phyloP scores from a whole-genome alignment of 2,113 vertebrate species.

The Columba janthina region DNA sequence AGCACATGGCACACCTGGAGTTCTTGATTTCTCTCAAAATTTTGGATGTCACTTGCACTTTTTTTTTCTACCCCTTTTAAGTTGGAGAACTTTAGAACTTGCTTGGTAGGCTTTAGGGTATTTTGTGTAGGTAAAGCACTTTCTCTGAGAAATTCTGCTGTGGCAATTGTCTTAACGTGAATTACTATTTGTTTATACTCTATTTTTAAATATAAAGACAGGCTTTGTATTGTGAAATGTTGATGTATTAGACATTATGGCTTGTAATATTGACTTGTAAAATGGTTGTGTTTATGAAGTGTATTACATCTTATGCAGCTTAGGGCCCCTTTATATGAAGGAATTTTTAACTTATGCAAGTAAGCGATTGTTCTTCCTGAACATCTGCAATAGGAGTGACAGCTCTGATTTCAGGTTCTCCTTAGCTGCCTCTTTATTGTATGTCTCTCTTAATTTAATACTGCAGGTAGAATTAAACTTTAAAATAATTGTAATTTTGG shows the following conservation, averaged over 20 bases:
- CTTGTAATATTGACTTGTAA: constrained; percentile 37
- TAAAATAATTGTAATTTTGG: background rate
- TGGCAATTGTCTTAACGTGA: constrained; percentile 38
- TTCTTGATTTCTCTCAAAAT: background rate
- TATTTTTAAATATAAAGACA: constrained; percentile 49
- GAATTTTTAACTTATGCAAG: background rate
- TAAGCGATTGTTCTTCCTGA: background rate
- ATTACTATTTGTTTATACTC: constrained; percentile 38
- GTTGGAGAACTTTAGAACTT: background rate
- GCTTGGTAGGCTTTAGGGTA: background rate
- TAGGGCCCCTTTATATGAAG: background rate
- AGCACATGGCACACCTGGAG: background rate
- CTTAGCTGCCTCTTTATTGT: background rate
- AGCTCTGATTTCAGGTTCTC: background rate
- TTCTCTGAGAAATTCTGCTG: constrained; percentile 8
- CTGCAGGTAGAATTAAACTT: background rate
- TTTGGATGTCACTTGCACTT: background rate
- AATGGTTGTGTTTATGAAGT: constrained; percentile 2
- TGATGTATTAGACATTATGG: background rate
- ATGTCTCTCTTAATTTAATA: background rate
- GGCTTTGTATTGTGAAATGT: constrained; percentile 40
- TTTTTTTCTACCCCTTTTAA: background rate
- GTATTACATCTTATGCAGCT: background rate
- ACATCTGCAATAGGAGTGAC: background rate
- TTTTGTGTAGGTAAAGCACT: constrained; percentile 23